Conservation (phyloP, 2,113 vertebrate genomes). For the Entomyzon cyanotis region DNA sequence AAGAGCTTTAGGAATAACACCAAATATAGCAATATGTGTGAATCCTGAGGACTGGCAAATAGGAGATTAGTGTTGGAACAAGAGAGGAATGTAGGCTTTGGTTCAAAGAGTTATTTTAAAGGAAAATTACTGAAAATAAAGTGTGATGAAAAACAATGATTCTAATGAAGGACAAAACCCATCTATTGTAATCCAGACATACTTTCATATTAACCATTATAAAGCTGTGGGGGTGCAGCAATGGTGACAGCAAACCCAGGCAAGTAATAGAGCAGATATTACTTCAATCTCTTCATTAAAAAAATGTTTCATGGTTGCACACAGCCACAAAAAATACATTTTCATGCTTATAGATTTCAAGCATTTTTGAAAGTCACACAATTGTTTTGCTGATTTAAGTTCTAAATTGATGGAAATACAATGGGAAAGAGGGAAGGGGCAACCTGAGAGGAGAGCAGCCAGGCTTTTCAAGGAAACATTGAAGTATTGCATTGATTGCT, state of each 20-base stretch:
- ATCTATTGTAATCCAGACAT: background rate
- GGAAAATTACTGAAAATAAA: slow-evolving; percentile 15
- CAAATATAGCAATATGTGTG: slow-evolving; percentile 43
- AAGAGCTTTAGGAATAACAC: slow-evolving; percentile 43
- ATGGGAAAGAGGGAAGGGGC: background rate
- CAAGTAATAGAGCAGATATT: background rate
- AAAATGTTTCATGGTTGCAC: slow-evolving; percentile 1
- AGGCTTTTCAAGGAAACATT: background rate
- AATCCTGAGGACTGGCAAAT: slow-evolving; percentile 18
- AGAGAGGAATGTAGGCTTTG: slow-evolving; percentile 1
- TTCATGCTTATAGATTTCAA: slow-evolving; percentile 10
- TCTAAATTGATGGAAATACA: slow-evolving; percentile 32
- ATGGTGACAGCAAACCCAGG: background rate
- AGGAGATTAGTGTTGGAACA: slow-evolving; percentile 17
- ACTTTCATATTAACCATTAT: background rate
- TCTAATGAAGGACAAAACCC: background rate
- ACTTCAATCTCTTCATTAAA: slow-evolving; percentile 41
- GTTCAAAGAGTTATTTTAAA: slow-evolving; percentile 49
- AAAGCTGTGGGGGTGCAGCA: background rate
- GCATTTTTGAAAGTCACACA: slow-evolving; percentile 42
- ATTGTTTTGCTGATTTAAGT: slow-evolving; percentile 47
- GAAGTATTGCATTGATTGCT: background rate
- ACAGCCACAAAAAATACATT: slow-evolving; percentile 36
- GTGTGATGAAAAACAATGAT: slow-evolving; percentile 14
- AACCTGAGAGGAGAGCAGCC: background rate